A percentile compares a stretch with the other conserved stretches of the same genome.
Conservation (phyloP, 2,797 vertebrate genomes). For the Rhyacichthys aspro region DNA sequence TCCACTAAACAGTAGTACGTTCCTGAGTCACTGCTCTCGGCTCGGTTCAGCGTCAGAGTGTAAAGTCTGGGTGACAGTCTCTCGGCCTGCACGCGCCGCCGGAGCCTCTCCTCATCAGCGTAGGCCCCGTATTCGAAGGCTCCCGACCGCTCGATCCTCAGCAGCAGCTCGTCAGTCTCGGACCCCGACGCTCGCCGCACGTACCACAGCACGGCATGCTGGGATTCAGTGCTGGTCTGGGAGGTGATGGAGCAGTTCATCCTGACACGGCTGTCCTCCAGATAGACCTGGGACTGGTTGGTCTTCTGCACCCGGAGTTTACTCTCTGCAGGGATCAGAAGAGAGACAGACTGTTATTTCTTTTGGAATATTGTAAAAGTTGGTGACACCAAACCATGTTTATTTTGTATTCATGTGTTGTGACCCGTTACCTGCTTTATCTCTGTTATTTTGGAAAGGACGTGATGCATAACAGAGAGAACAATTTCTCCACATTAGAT, state of each 20-base stretch:
- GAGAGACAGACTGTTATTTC: slow-evolving; percentile 42
- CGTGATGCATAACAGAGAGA: too few relatives aligned
- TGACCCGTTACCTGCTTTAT: slow-evolving; percentile 54
- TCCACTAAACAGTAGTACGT: slow-evolving; percentile 98
- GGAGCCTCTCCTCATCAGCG: slow-evolving; percentile 89
- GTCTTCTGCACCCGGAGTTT: slow-evolving; percentile 91
- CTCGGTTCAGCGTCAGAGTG: slow-evolving; percentile 88
- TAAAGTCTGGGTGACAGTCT: slow-evolving; percentile 77
- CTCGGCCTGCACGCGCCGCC: slow-evolving; percentile 90
- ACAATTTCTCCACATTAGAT: too few relatives aligned
- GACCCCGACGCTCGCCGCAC: slow-evolving; percentile 85
- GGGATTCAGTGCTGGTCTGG: slow-evolving; percentile 90
- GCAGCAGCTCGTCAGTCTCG: slow-evolving; percentile 91
- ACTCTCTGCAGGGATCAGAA: slow-evolving; percentile 78
- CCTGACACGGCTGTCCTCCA: slow-evolving; percentile 90
- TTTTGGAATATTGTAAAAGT: slow-evolving; percentile 33
- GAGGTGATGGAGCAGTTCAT: slow-evolving; percentile 91
- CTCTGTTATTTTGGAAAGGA: too few relatives aligned
- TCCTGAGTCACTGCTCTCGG: slow-evolving; percentile 90
- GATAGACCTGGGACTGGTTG: slow-evolving; percentile 87
- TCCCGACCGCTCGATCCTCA: slow-evolving; percentile 88
- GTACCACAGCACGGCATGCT: slow-evolving; percentile 93
- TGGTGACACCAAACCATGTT: slow-evolving; percentile 58
- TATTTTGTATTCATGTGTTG: slow-evolving; percentile 59
- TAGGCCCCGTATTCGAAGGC: slow-evolving; percentile 92